These are phyloP conservation scores for Ellobius talpinus DNA, from an alignment of 2,113 vertebrate species.

Conservation along the genomic window DNA sequence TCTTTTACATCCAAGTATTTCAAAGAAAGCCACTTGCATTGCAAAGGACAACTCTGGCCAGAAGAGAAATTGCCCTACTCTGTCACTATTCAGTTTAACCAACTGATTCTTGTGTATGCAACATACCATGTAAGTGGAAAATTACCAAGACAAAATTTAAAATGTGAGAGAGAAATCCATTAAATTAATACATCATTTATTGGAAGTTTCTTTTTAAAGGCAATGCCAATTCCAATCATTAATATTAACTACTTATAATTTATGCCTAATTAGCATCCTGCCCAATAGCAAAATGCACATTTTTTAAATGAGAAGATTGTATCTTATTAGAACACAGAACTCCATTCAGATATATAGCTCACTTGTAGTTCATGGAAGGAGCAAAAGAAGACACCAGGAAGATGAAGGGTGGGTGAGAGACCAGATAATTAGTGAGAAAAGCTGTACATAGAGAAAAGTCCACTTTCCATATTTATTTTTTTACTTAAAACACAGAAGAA, in stretches of 20 bases:
- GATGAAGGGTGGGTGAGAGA: neutral
- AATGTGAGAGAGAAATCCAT: neutral
- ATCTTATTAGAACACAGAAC: neutral
- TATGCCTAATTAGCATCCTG: neutral
- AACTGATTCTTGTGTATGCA: neutral
- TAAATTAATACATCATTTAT: neutral
- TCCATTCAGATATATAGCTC: neutral
- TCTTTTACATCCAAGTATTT: neutral
- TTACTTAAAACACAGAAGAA: neutral
- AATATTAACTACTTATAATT: neutral
- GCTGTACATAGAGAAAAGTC: neutral
- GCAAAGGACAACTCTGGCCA: neutral
- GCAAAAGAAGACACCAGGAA: neutral
- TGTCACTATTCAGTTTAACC: neutral
- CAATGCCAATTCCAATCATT: neutral
- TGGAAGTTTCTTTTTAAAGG: neutral
- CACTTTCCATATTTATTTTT: conserved; percentile 2
- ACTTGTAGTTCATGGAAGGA: neutral
- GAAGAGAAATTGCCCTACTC: neutral
- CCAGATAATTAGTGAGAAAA: neutral
- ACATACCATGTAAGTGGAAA: neutral
- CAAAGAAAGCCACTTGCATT: neutral
- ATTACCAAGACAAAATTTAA: conserved; percentile 14
- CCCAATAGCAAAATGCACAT: neutral
- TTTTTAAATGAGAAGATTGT: conserved; percentile 1